A percentile compares a stretch with the other conserved stretches of the same genome.
These are phyloP conservation scores for Yasuhikotakia modesta DNA, from an alignment of 2,797 vertebrate genomes.

Conservation along the genomic window DNA sequence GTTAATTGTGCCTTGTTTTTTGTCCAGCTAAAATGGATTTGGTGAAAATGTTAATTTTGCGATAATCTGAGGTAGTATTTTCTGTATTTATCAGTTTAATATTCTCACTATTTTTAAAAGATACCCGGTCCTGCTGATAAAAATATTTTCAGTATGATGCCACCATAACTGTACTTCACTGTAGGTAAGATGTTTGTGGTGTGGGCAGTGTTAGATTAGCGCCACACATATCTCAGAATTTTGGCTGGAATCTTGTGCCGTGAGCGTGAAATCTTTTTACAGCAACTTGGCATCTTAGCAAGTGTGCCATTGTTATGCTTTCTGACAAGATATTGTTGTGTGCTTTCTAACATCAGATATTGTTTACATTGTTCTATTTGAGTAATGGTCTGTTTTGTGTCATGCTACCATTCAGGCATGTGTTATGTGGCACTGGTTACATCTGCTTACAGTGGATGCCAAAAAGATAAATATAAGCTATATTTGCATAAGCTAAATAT, in stretches of 20 bases:
- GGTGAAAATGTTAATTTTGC: background rate
- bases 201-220: constrained; percentile 48
- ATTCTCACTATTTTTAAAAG: constrained; percentile 27
- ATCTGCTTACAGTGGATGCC: background rate
- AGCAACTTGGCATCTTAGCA: constrained; percentile 1
- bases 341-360: background rate
- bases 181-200: constrained; percentile 31
- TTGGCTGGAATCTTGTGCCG: constrained; percentile 41
- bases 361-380: constrained; percentile 12
- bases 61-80: background rate
- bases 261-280: constrained; percentile 29
- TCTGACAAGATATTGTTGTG: too few species aligned
- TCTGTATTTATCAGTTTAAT: constrained; percentile 26
- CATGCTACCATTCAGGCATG: background rate
- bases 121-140: constrained; percentile 16
- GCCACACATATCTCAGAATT: constrained; percentile 29
- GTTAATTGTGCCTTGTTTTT: background rate
- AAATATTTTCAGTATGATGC: constrained; percentile 33
- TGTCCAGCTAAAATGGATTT: background rate
- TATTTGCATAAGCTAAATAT: too few species aligned
- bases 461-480: background rate
- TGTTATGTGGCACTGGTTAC: background rate
- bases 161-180: constrained; percentile 19
- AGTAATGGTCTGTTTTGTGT: constrained; percentile 31
- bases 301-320: constrained; percentile 19